Base-by-base conservation (phyloP, 1,140 invertebrate species). In the Arctopsyche grandis region DNA sequence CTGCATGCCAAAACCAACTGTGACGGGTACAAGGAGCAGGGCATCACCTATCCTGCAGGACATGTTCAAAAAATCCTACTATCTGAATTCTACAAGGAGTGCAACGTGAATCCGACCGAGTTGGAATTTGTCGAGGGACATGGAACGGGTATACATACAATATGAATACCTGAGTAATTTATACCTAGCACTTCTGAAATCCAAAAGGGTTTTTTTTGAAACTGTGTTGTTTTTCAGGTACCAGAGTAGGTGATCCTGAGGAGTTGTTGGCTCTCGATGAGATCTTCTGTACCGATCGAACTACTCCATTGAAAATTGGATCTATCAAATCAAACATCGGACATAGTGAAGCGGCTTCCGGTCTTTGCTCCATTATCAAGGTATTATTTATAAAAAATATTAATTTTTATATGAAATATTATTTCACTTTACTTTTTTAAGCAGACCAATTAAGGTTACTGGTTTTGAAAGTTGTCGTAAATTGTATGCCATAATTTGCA, bases 261-360 rank as follows among this genome's bases (percentile, higher is more conserved):
- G 97, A 99, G 88, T 85, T 96, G 0, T 91, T 92, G 83, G 94
- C 96, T 0, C 92, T 99, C n/a, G 93, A 95, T 16, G 91, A 93
- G 82, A 90, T 97, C 1, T 93, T 98, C 83, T 95, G 94, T 79
- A 91, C 89, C 4, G 91, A 91, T 5, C 88, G 93, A 19, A 88
- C 83, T 0, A 88, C 86, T 0, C 95, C 97, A 0, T 87, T 99
- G 0, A 86, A 91, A 29, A 94, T 99, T 81, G 97, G 97, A 5
- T 96, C 97, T 0, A 90, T 97, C 0, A 99, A 99, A 85, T 97
- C 96, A 0, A 98, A 98, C 86, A 90, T 98, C 84, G 98, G 98
- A 0, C 98, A 99, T 85, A 91, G 94, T 0, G 98, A 99, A 86
- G 93, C 96, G 7, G 94, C 94, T 0, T 97, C 96, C 44, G 97